These are phyloP conservation scores for Drosophila vallismaia DNA, from an alignment of 2,888 invertebrate species.

Conservation along the genomic window DNA sequence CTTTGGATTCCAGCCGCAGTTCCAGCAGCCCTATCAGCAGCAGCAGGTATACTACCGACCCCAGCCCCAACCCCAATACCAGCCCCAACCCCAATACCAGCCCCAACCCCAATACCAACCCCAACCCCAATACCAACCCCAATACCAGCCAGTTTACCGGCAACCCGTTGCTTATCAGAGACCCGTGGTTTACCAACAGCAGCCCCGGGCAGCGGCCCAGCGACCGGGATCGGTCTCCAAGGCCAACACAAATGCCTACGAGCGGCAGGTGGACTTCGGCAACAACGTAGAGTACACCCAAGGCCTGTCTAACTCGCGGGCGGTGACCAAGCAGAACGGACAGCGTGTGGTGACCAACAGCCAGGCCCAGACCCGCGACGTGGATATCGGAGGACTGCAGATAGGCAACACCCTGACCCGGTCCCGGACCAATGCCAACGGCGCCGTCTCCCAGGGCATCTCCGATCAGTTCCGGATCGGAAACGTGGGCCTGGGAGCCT, in stretches of 20 bases:
- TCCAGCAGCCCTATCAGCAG: slow-evolving; percentile 14
- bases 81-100: slow-evolving; percentile 10
- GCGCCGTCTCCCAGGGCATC: slow-evolving; percentile 68
- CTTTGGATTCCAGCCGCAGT: slow-evolving; percentile 31
- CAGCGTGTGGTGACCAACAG: slow-evolving; percentile 68
- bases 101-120: slow-evolving; percentile 7
- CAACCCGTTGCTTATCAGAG: slow-evolving; percentile 24
- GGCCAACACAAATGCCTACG: slow-evolving; percentile 75
- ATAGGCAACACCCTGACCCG: slow-evolving; percentile 80
- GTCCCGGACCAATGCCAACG: slow-evolving; percentile 71
- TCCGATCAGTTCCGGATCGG: slow-evolving; percentile 79
- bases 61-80: slow-evolving; percentile 5
- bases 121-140: slow-evolving; percentile 5
- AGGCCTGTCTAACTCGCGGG: slow-evolving; percentile 75
- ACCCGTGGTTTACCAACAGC: slow-evolving; percentile 17
- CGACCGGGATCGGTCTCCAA: slow-evolving; percentile 71
- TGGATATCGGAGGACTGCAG: slow-evolving; percentile 79
- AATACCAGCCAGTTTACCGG: slow-evolving; percentile 8
- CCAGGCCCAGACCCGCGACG: slow-evolving; percentile 71
- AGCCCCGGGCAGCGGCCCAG: slow-evolving; percentile 5
- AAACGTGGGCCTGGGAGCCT: slow-evolving; percentile 76
- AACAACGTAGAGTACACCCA: slow-evolving; percentile 62
- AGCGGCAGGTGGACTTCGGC: slow-evolving; percentile 72
- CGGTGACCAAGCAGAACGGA: slow-evolving; percentile 77
- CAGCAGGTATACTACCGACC: background rate